Base-by-base conservation (phyloP, 2,797 vertebrate species). In the Anguilla megastoma region DNA sequence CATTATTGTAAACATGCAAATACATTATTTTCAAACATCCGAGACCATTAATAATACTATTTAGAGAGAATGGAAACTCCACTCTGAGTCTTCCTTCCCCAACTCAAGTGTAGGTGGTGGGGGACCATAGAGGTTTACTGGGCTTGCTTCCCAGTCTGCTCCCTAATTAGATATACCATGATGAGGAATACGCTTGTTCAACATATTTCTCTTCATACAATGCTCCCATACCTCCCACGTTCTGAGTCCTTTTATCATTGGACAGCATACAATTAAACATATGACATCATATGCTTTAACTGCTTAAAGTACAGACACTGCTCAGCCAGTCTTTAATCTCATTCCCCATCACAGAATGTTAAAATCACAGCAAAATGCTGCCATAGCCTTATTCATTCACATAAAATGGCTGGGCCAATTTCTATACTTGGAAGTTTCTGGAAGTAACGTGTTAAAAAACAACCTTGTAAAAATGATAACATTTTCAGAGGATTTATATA, bases 221-320 rank as follows among this genome's bases (percentile, higher is more conserved):
- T 91, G 89, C 90, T 91, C 91, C 91, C 91, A 93, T 96, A 96
- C 96, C 96, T 96, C 96, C 96, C 96, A 97, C 93, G 95, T 92
- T 93, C 90, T 89, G 90, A 89, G 89, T 90, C 89, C 87, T 92
- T 94, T 92, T 91, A 92, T 90, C 88, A 87, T 92, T 88, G 91
- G 85, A 63, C 45, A 86, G 74, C 54, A 90, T 88, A 85, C 89
- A 92, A 92, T 90, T 86, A 93, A 90, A 93, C 90, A 87, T 90
- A 93, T 95, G 95, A 96, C 95, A 94, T 95, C 93, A 95, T 93
- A 94, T 95, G 94, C 96, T 96, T 95, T 95, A 96, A 86, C 91
- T 86, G 86, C 91, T 90, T 91, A 92, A 90, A 91, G 89, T 90
- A 91, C 91, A 94, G 93, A 91, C 85, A 85, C 45, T 58, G 27